Evolutionary conservation across 2,797 vertebrate species (phyloP).

Genomic region (Siniperca scherzeri): DNA sequence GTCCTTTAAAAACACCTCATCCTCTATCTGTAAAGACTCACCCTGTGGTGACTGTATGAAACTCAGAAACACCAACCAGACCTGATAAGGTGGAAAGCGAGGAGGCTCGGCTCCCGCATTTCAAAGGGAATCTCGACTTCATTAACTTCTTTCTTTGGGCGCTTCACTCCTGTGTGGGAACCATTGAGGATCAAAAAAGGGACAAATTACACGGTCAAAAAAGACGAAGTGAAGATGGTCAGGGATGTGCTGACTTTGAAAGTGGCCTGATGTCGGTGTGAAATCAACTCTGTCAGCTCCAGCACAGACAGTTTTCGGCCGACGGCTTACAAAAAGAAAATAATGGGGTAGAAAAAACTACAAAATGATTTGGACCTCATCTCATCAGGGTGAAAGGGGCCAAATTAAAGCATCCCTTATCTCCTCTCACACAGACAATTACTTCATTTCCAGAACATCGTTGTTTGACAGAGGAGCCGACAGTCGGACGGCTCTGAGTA

Average conservation of each 20-base stretch:
- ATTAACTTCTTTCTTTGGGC: conserved; percentile 53
- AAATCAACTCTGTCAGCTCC: conserved; percentile 44
- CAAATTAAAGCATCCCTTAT: conserved; percentile 68
- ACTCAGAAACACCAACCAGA: conserved; percentile 42
- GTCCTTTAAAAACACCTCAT: conserved; percentile 10
- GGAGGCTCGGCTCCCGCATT: conserved; percentile 35
- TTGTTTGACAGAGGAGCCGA: conserved; percentile 40
- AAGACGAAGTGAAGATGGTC: conserved; percentile 33
- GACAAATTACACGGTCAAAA: conserved; percentile 54
- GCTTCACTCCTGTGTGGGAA: conserved; percentile 50
- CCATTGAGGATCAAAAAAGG: conserved; percentile 60
- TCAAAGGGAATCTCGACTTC: conserved; percentile 60
- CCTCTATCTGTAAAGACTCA: conserved; percentile 7
- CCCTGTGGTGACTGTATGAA: conserved; percentile 51
- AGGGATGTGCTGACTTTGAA: conserved; percentile 54
- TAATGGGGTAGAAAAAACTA: conserved; percentile 20
- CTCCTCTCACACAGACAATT: conserved; percentile 64
- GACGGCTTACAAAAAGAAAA: conserved; percentile 36
- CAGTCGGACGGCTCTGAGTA: conserved; percentile 42
- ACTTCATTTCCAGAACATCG: conserved; percentile 72
- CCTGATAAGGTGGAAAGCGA: conserved; percentile 43
- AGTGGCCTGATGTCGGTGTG: conserved; percentile 40
- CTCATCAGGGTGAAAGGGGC: conserved; percentile 68
- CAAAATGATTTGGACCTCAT: conserved; percentile 56
- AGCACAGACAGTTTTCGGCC: conserved; percentile 19